Evolutionary conservation across 2,113 vertebrate genomes (phyloP).

Genomic region (Panthera tigris): DNA sequence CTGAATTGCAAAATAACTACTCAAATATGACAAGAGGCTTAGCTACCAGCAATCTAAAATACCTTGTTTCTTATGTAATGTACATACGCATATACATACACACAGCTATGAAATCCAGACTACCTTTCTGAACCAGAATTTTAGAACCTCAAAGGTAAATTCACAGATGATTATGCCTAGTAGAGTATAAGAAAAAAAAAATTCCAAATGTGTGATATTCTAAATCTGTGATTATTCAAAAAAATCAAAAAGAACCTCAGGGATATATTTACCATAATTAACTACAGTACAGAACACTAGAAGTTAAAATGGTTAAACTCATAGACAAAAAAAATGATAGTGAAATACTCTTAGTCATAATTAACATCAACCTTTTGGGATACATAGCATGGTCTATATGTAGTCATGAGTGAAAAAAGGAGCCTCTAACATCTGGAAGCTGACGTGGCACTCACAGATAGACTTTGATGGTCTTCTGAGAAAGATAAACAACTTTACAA

Average conservation of each 20-base stretch:
- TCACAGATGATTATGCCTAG: not conserved
- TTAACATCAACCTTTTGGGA: not conserved
- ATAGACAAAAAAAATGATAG: not conserved
- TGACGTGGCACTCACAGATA: not conserved
- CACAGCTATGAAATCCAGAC: not conserved
- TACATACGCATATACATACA: not conserved
- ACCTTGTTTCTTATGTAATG: not conserved
- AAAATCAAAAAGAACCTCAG: not conserved
- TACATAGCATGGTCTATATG: not conserved
- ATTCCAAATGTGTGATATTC: not conserved
- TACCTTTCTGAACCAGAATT: not conserved
- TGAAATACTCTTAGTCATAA: not conserved
- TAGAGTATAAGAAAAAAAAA: not conserved
- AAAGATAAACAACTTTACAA: not conserved
- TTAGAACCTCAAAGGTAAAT: not conserved
- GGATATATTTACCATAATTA: not conserved
- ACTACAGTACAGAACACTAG: not conserved
- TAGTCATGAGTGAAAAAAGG: not conserved
- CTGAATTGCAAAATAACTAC: not conserved
- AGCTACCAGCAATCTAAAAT: not conserved
- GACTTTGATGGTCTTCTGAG: not conserved
- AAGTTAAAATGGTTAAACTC: not conserved
- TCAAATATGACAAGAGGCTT: not conserved
- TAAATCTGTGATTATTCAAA: not conserved
- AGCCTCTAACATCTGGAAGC: not conserved